Evolutionary conservation across 2,888 invertebrate species (phyloP).

Genomic region (Amphipoea oculea): DNA sequence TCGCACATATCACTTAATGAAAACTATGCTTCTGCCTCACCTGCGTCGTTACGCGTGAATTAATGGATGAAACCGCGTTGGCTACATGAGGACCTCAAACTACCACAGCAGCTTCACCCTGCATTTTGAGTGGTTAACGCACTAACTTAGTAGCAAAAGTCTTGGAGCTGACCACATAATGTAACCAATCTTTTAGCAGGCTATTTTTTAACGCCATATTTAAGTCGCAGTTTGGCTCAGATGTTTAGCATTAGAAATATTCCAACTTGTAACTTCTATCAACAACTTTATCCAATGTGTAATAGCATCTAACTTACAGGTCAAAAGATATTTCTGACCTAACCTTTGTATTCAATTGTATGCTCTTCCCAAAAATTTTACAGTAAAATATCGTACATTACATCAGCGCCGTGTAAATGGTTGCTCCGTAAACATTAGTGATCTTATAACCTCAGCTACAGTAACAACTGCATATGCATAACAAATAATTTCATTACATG

Average conservation of each 20-base stretch:
- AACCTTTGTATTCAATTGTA: neutral
- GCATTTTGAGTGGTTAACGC: neutral
- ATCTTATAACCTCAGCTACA: neutral
- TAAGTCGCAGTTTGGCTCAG: neutral
- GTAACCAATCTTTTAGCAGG: neutral
- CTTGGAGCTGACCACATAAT: neutral
- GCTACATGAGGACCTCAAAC: neutral
- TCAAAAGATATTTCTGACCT: neutral
- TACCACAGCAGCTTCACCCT: neutral
- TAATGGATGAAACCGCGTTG: neutral
- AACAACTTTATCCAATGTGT: neutral
- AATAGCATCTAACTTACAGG: neutral
- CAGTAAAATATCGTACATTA: neutral
- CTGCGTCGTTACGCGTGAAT: neutral
- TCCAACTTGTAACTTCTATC: neutral
- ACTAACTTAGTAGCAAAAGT: neutral
- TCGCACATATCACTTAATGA: neutral
- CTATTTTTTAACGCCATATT: neutral
- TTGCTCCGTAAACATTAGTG: neutral
- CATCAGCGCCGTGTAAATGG: neutral
- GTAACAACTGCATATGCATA: neutral
- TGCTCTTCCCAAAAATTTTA: neutral
- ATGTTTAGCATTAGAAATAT: neutral
- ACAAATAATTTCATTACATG: neutral
- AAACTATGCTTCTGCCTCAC: neutral